Evolutionary conservation across 2,888 invertebrate genomes (phyloP).

Genomic region (Automeris io): DNA sequence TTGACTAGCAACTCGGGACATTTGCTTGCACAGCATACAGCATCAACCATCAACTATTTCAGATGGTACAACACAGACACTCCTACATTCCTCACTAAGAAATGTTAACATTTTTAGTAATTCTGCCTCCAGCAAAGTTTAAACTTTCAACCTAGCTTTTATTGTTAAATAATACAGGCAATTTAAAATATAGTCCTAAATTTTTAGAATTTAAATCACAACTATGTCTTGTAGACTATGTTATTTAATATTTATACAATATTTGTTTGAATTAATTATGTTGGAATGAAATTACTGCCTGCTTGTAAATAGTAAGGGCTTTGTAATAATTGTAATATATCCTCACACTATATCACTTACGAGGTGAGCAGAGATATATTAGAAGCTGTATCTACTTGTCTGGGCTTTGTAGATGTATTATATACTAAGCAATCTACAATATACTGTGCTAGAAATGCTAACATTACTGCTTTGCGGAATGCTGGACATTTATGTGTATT

Average conservation of each 20-base stretch:
- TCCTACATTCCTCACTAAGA: slow-evolving; percentile 11
- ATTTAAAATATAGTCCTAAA: not conserved
- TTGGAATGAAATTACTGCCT: not conserved
- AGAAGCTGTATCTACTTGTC: no score
- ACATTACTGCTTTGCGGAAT: slow-evolving; percentile 20
- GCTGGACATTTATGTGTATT: not conserved
- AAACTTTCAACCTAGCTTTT: not conserved
- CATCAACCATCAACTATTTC: slow-evolving; percentile 31
- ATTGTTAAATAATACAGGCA: not conserved
- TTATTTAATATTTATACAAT: not conserved
- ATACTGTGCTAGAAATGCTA: slow-evolving; percentile 21
- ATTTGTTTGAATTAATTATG: not conserved
- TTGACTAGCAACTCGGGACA: slow-evolving; percentile 26
- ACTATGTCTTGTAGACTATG: not conserved
- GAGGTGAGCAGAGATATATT: no score
- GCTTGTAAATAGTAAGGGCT: not conserved
- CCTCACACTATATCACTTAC: no score
- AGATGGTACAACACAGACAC: slow-evolving; percentile 29
- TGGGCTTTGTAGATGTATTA: no score
- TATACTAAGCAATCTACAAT: not conserved
- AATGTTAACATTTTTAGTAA: slow-evolving; percentile 23
- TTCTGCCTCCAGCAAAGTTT: slow-evolving; percentile 12
- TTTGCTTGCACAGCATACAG: slow-evolving; percentile 34
- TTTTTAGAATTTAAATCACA: not conserved
- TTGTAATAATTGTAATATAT: no score